Percentiles rank a stretch among this genome's conserved stretches.
Conservation (phyloP, 2,797 vertebrate genomes). For the Takifugu ocellatus region DNA sequence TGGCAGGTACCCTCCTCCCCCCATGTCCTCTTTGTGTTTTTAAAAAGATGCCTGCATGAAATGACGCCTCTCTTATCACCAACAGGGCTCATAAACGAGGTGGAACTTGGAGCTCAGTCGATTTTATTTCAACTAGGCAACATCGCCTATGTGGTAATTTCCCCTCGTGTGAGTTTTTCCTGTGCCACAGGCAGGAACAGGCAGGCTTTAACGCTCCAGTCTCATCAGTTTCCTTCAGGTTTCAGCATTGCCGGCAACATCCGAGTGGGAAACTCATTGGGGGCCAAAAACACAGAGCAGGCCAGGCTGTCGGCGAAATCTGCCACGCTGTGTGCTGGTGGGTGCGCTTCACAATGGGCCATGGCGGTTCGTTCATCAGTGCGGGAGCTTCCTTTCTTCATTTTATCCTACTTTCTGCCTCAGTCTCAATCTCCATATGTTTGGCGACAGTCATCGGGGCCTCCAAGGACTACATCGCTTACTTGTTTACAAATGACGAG, state of each 20-base stretch:
- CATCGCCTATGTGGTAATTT: slow-evolving; percentile 81
- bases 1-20: no score
- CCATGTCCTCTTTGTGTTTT: no score
- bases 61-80: no score
- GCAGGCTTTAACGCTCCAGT: neutral
- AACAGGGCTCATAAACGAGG: no score
- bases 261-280: slow-evolving; percentile 86
- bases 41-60: no score
- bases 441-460: slow-evolving; percentile 58
- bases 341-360: neutral
- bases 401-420: neutral
- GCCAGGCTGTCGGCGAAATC: slow-evolving; percentile 80
- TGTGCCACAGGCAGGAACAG: no score
- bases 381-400: no score
- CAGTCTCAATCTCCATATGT: slow-evolving; percentile 65
- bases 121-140: slow-evolving; percentile 75
- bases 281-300: slow-evolving; percentile 78
- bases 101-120: no score
- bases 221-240: slow-evolving; percentile 80
- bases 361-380: no score
- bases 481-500: slow-evolving; percentile 82
- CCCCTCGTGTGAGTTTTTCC: neutral
- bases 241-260: slow-evolving; percentile 78
- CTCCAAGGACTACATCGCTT: slow-evolving; percentile 75
- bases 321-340: slow-evolving; percentile 75